Conservation (phyloP, 2,113 vertebrate species). For the Crocuta crocuta region DNA sequence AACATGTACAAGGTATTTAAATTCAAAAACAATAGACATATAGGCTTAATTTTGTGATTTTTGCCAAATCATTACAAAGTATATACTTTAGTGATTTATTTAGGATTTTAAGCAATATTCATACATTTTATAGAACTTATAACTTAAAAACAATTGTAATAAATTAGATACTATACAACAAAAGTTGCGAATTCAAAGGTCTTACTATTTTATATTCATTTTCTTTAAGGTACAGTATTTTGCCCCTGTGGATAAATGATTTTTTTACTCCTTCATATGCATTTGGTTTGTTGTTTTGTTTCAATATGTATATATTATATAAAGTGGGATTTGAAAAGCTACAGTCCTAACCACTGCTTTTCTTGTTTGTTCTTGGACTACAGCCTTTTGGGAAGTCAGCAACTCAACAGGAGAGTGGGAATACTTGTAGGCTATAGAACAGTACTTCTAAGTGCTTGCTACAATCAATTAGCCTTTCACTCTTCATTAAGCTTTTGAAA, state of each 20-base stretch:
- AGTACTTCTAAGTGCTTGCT: background rate
- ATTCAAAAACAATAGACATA: constrained; percentile 14
- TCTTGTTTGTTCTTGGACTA: background rate
- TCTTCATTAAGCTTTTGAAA: constrained; percentile 15
- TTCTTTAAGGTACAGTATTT: background rate
- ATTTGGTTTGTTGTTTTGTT: background rate
- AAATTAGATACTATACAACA: background rate
- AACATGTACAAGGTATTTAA: constrained; percentile 47
- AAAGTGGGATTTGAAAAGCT: background rate
- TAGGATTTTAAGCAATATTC: background rate
- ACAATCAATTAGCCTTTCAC: constrained; percentile 42
- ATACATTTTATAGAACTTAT: background rate
- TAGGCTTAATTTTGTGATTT: constrained; percentile 21
- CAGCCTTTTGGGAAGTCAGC: background rate
- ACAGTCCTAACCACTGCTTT: background rate
- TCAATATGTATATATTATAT: background rate
- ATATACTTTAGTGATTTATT: constrained; percentile 3
- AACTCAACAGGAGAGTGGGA: background rate
- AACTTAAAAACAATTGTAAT: constrained; percentile 30
- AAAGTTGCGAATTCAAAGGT: background rate
- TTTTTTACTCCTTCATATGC: background rate
- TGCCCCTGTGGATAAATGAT: background rate
- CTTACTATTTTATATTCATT: constrained; percentile 4
- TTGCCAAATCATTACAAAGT: constrained; percentile 34
- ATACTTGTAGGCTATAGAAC: background rate